These are phyloP conservation scores for Tenthredo amoena DNA, from an alignment of 2,888 invertebrate species.

Conservation along the genomic window DNA sequence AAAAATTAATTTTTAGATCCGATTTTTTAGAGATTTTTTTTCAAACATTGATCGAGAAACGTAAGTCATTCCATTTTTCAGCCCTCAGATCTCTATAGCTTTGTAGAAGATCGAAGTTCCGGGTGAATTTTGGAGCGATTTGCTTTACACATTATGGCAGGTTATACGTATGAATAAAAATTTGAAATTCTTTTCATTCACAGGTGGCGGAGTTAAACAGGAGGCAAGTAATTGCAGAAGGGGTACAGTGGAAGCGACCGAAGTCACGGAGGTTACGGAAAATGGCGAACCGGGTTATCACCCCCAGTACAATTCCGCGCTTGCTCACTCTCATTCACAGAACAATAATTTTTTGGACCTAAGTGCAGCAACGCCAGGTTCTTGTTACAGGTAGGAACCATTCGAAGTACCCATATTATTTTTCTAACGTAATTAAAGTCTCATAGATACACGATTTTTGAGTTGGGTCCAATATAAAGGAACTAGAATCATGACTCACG, in stretches of 20 bases:
- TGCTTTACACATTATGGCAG: not conserved
- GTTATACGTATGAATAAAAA: not conserved
- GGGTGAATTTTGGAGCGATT: not conserved
- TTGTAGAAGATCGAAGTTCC: not conserved
- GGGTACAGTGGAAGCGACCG: constrained; percentile 48
- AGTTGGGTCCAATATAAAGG: not conserved
- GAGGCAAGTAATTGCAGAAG: constrained; percentile 68
- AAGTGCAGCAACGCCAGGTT: constrained; percentile 63
- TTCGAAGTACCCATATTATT: too few species aligned
- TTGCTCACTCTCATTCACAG: constrained; percentile 61
- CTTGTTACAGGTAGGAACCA: constrained; percentile 66
- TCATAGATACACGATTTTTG: not conserved
- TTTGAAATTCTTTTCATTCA: not conserved
- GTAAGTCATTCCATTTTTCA: not conserved
- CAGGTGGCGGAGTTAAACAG: constrained; percentile 64
- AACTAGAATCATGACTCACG: not conserved
- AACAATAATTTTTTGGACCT: constrained; percentile 67
- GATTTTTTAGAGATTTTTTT: not conserved
- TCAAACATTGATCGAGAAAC: not conserved
- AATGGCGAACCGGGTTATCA: constrained; percentile 60
- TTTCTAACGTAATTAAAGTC: not conserved
- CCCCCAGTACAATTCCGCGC: constrained; percentile 60
- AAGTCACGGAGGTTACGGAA: constrained; percentile 28
- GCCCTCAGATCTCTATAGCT: not conserved
- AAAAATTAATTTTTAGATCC: not conserved